Percentiles rank a stretch among this genome's conserved stretches.
phyloP scores from a whole-genome alignment of 1,140 invertebrate genomes.

The Drosophila biarmipes region DNA sequence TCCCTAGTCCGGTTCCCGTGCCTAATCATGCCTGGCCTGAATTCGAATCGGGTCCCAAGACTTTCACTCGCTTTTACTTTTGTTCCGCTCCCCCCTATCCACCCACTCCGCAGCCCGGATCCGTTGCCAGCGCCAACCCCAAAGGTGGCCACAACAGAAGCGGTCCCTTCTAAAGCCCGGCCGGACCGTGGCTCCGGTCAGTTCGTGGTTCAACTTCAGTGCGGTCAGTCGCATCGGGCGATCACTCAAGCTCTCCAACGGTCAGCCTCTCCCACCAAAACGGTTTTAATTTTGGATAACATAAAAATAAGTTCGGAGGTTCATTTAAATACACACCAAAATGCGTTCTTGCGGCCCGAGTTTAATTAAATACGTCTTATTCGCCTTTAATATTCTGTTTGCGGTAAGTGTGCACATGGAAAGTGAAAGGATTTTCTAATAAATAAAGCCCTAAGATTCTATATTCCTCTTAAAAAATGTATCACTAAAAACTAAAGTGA shows the following conservation, averaged over 20 bases:
- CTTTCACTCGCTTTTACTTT: constrained; percentile 76
- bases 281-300: constrained; percentile 23
- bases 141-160: constrained; percentile 41
- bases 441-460: too few relatives aligned
- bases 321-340: constrained; percentile 67
- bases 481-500: too few relatives aligned
- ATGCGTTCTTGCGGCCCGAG: constrained; percentile 88
- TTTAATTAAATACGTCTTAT: constrained; percentile 89
- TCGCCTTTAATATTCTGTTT: constrained; percentile 90
- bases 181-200: constrained; percentile 34
- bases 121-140: constrained; percentile 29
- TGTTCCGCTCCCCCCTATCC: not conserved
- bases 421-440: not conserved
- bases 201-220: constrained; percentile 31
- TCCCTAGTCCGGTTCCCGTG: constrained; percentile 43
- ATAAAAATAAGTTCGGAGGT: not conserved
- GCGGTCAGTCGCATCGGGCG: constrained; percentile 14
- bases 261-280: not conserved
- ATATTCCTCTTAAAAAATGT: too few relatives aligned
- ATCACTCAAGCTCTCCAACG: not conserved
- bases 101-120: constrained; percentile 8
- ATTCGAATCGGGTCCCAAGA: constrained; percentile 50
- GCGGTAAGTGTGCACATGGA: constrained; percentile 86
- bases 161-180: constrained; percentile 40
- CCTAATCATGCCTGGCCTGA: constrained; percentile 73